Conservation (phyloP, 2,888 invertebrate species). For the Syritta pipiens region DNA sequence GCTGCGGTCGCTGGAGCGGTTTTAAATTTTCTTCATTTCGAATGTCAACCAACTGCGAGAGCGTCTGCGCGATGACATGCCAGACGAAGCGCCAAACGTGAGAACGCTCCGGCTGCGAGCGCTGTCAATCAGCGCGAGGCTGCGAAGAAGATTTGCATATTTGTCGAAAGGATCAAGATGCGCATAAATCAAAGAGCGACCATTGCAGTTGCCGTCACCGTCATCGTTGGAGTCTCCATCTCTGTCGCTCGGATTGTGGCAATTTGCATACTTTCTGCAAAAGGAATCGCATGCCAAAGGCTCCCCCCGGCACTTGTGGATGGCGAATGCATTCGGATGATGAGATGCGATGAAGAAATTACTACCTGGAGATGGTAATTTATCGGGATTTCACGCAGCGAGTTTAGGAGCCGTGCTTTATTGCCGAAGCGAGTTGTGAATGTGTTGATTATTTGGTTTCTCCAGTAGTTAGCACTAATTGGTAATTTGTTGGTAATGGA, state of each 20-base stretch:
- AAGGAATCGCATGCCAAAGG: conserved; percentile 35
- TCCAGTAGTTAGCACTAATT: conserved; percentile 61
- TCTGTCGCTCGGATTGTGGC: neutral
- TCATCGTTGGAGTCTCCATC: conserved; percentile 11
- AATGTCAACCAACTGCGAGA: conserved; percentile 24
- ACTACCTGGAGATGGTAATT: conserved; percentile 57
- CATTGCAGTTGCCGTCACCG: conserved; percentile 21
- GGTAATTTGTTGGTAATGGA: conserved; percentile 62
- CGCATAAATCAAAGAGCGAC: conserved; percentile 61
- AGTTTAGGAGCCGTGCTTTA: conserved; percentile 45
- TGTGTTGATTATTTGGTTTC: conserved; percentile 66
- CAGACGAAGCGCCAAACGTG: conserved; percentile 10
- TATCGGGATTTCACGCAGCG: conserved; percentile 49
- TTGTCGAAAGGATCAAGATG: conserved; percentile 63
- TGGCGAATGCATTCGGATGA: conserved; percentile 45
- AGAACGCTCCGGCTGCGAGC: conserved; percentile 19
- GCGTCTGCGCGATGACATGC: conserved; percentile 27
- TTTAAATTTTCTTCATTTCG: conserved; percentile 31
- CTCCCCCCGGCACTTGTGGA: conserved; percentile 49
- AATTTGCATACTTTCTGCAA: conserved; percentile 62
- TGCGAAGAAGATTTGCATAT: conserved; percentile 59
- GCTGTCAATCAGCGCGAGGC: conserved; percentile 48
- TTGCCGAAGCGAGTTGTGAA: conserved; percentile 41
- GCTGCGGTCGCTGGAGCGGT: conserved; percentile 20
- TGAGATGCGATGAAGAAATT: conserved; percentile 62